phyloP scores from a whole-genome alignment of 2,797 vertebrate genomes.

The Helostoma temminkii region DNA sequence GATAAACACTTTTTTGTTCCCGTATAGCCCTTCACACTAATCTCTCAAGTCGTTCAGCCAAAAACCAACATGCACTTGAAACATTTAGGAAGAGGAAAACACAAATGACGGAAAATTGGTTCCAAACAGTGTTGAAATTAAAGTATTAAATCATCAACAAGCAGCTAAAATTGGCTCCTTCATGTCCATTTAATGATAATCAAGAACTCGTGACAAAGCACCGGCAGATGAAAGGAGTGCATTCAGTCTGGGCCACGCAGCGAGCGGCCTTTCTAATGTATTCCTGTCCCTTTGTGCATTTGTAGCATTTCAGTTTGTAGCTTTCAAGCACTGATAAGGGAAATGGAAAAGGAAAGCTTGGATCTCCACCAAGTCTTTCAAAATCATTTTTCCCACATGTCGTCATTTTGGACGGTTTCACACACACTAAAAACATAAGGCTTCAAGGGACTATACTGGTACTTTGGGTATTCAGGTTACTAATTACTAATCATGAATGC shows the following conservation, averaged over 20 bases:
- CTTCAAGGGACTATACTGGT: background rate
- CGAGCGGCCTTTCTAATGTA: conserved; percentile 46
- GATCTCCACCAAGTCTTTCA: conserved; percentile 44
- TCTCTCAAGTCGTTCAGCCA: background rate
- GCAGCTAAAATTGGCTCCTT: conserved; percentile 54
- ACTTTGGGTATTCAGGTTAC: background rate
- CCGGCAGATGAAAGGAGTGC: conserved; percentile 39
- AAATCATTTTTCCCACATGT: conserved; percentile 34
- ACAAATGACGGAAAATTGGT: conserved; percentile 15
- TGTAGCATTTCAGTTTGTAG: conserved; percentile 56
- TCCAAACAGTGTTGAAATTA: conserved; percentile 20
- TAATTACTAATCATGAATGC: background rate
- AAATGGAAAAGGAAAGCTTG: conserved; percentile 50
- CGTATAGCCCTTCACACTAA: background rate
- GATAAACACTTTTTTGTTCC: background rate
- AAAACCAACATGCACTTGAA: conserved; percentile 25
- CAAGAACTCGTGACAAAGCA: conserved; percentile 47
- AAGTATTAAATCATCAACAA: conserved; percentile 42
- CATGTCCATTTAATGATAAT: conserved; percentile 57
- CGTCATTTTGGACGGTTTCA: conserved; percentile 29
- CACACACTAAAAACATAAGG: background rate
- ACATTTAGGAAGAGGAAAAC: conserved; percentile 14
- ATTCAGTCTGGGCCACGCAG: conserved; percentile 28
- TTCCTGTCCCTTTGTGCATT: conserved; percentile 54
- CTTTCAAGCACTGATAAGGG: conserved; percentile 70